These are phyloP conservation scores for Argyra leucocephala DNA, from an alignment of 2,888 invertebrate species.

Conservation along the genomic window DNA sequence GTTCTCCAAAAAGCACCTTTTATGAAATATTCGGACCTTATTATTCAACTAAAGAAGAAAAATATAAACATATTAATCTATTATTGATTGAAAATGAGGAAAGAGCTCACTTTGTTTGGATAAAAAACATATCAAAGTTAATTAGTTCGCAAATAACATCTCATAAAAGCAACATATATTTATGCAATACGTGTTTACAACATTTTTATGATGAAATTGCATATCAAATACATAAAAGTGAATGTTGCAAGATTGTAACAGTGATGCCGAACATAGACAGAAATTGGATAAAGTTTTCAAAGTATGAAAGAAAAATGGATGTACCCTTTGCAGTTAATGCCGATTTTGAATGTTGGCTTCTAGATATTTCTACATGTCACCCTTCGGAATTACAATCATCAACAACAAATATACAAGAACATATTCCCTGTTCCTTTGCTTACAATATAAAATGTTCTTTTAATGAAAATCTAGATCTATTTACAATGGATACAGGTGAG, in stretches of 20 bases:
- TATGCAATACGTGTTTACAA: neutral
- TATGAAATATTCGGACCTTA: neutral
- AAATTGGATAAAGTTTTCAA: slow-evolving; percentile 19
- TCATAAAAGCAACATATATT: neutral
- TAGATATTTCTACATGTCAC: neutral
- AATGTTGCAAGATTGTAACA: slow-evolving; percentile 9
- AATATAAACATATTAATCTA: neutral
- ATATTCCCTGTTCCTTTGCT: neutral
- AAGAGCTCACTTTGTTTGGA: neutral
- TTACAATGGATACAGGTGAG: neutral
- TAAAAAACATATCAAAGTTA: neutral
- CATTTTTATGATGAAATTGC: neutral
- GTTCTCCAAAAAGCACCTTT: too few relatives aligned
- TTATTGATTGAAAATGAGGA: neutral
- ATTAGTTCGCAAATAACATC: neutral
- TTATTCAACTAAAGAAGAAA: neutral
- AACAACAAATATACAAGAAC: neutral
- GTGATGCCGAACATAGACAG: slow-evolving; percentile 23
- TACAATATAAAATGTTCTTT: neutral
- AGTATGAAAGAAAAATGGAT: slow-evolving; percentile 18
- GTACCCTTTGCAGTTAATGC: neutral
- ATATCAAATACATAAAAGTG: neutral
- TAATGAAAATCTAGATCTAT: neutral
- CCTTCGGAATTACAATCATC: neutral
- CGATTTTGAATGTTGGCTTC: neutral